Conservation (phyloP, 2,888 invertebrate genomes). For the Eristalis intricaria region DNA sequence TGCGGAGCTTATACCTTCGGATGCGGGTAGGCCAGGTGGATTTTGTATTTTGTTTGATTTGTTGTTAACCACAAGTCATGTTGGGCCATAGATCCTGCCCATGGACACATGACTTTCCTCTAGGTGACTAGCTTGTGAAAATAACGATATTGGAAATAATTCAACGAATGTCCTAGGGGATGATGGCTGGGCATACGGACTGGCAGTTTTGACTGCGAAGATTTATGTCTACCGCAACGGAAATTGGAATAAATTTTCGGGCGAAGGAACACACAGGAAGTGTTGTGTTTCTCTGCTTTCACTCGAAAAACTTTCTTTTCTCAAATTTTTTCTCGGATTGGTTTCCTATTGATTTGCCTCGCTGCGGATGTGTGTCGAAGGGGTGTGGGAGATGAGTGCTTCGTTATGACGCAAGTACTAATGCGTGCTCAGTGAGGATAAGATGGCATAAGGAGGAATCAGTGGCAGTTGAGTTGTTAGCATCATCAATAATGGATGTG, state of each 20-base stretch:
- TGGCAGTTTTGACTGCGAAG: slow-evolving; percentile 7
- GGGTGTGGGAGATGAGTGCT: not conserved
- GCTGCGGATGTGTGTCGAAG: not conserved
- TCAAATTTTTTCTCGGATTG: not conserved
- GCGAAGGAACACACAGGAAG: not conserved
- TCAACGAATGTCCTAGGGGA: not conserved
- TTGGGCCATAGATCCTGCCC: not conserved
- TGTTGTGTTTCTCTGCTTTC: not conserved
- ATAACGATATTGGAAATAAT: not conserved
- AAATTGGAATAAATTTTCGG: slow-evolving; percentile 51
- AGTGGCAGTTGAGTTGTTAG: not conserved
- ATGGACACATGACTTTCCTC: no score
- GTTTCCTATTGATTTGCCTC: not conserved
- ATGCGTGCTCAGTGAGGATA: not conserved
- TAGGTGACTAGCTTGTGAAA: not conserved
- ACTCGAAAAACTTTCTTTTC: not conserved
- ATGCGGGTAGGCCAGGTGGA: not conserved
- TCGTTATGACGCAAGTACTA: not conserved
- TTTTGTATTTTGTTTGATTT: not conserved
- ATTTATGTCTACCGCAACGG: slow-evolving; percentile 60
- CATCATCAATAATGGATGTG: not conserved
- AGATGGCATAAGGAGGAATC: not conserved
- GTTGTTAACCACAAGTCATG: not conserved
- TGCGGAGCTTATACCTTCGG: not conserved
- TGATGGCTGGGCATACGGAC: not conserved